Evolutionary conservation across 2,797 vertebrate genomes (phyloP).

Genomic region (Sphenopsis melanotis): DNA sequence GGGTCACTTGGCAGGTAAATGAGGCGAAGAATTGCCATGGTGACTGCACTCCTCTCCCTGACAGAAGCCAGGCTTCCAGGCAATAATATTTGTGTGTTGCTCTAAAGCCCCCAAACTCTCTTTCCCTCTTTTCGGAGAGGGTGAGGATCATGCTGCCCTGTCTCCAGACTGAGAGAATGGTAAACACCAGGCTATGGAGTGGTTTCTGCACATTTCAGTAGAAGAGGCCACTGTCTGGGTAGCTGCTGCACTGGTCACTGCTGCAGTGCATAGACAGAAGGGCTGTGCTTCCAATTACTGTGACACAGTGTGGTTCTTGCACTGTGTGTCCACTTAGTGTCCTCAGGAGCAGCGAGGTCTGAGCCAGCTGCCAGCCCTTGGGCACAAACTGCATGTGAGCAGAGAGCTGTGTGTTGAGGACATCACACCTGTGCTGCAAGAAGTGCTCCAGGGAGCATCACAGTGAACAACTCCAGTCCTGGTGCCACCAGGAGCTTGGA

Average conservation of each 20-base stretch:
- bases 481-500: not conserved
- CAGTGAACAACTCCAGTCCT: not conserved
- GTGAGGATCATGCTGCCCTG: not conserved
- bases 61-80: conserved; percentile 38
- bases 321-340: not conserved
- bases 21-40: conserved; percentile 65
- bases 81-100: not conserved
- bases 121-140: not conserved
- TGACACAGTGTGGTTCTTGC: not conserved
- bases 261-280: not conserved
- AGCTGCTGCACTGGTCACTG: not conserved
- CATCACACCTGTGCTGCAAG: not conserved
- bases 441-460: not conserved
- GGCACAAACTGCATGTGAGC: not conserved
- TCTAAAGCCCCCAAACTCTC: conserved; percentile 17
- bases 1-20: conserved; percentile 63
- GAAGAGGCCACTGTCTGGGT: not conserved
- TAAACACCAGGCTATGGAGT: not conserved
- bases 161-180: not conserved
- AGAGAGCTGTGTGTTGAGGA: not conserved
- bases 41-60: conserved; percentile 38
- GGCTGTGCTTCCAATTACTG: not conserved
- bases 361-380: not conserved
- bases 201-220: not conserved
- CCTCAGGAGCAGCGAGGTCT: not conserved